Percentiles rank a stretch among this genome's conserved stretches.
Conservation (phyloP, 2,888 invertebrate species). For the Cryptophagus acutangulus region DNA sequence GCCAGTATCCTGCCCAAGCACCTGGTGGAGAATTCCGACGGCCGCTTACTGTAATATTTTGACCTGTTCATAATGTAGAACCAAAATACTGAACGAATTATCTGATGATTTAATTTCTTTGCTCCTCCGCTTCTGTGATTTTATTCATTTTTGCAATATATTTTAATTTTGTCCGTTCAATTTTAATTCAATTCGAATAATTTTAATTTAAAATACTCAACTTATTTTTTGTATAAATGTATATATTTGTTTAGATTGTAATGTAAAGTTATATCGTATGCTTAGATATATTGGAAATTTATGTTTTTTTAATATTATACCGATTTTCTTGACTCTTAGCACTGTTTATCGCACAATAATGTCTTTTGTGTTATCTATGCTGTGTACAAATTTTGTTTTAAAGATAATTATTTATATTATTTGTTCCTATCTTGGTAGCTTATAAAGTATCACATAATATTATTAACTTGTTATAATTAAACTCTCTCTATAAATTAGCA, state of each 20-base stretch:
- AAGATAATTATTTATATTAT: conserved; percentile 20
- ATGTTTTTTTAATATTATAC: no score
- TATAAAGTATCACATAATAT: conserved; percentile 21
- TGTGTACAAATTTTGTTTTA: conserved; percentile 4
- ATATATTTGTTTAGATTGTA: conserved; percentile 10
- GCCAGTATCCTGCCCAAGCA: conserved; percentile 52
- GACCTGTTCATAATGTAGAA: conserved; percentile 75
- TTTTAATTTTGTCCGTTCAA: no score
- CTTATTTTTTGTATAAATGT: conserved; percentile 1
- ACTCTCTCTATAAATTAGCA: conserved; percentile 27
- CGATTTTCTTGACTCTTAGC: no score
- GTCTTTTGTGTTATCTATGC: no score
- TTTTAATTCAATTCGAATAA: not conserved
- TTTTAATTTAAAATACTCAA: not conserved
- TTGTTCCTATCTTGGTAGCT: conserved; percentile 31
- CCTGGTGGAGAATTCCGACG: conserved; percentile 65
- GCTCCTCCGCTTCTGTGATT: no score
- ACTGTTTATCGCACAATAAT: no score
- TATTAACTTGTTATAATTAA: conserved; percentile 31
- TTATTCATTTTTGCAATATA: no score
- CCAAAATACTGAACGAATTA: no score
- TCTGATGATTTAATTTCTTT: no score
- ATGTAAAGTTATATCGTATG: no score
- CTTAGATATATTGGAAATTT: no score
- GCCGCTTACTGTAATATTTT: conserved; percentile 75